These are phyloP conservation scores for Caenorhabditis sp. DNA, from an alignment of 2,888 invertebrate genomes.

Conservation along the genomic window DNA sequence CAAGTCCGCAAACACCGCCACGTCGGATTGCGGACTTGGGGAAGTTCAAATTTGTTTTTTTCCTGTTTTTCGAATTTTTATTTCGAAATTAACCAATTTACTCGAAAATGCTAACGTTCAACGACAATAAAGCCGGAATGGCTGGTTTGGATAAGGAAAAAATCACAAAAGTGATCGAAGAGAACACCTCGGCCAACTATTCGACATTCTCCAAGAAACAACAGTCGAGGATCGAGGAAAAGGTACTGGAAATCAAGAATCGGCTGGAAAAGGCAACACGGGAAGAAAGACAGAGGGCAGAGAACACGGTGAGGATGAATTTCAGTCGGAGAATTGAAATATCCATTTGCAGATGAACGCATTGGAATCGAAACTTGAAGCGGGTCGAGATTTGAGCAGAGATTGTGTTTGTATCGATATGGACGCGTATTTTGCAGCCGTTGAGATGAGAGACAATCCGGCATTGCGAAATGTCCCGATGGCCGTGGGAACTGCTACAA, in stretches of 20 bases:
- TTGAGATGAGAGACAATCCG: conserved; percentile 86
- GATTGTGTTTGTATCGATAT: conserved; percentile 84
- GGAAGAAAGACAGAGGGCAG: conserved; percentile 59
- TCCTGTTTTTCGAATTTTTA: conserved; percentile 14
- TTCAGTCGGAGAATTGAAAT: conserved; percentile 6
- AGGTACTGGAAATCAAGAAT: conserved; percentile 80
- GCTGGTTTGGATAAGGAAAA: conserved; percentile 84
- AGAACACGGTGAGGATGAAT: conserved; percentile 63
- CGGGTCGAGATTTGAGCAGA: conserved; percentile 84
- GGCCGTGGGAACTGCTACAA: conserved; percentile 86
- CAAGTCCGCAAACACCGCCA: conserved; percentile 50
- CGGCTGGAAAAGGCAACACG: conserved; percentile 57
- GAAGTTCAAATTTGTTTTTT: conserved; percentile 20
- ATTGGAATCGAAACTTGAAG: conserved; percentile 84
- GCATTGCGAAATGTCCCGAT: conserved; percentile 85
- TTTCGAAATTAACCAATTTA: background rate
- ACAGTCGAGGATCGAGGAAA: conserved; percentile 85
- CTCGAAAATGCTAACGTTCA: conserved; percentile 63
- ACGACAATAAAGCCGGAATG: conserved; percentile 84
- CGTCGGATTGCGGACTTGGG: conserved; percentile 29
- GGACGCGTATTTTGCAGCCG: conserved; percentile 86
- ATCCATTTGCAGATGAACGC: conserved; percentile 84
- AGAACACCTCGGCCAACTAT: conserved; percentile 86
- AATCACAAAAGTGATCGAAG: conserved; percentile 83
- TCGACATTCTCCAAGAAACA: conserved; percentile 85